Conservation (phyloP, 1,140 invertebrate species). For the Hermetia illucens region DNA sequence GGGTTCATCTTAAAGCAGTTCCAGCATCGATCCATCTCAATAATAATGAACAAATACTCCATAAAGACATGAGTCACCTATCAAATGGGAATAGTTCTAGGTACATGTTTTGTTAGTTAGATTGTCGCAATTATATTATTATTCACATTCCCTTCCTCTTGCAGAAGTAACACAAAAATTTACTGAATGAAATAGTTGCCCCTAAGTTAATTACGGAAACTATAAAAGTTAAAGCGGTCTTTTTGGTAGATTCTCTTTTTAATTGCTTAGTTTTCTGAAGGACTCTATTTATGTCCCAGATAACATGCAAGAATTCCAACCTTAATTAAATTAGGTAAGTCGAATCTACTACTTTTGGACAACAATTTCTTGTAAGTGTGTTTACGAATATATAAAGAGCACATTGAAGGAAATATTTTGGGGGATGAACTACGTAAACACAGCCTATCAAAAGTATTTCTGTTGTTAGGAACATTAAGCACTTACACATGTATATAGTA, state of each 20-base stretch:
- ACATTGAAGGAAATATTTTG: neutral
- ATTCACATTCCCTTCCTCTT: neutral
- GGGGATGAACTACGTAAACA: no score
- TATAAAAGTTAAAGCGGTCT: neutral
- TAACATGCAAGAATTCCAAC: neutral
- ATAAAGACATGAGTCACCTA: no score
- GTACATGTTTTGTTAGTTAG: no score
- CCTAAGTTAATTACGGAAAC: neutral
- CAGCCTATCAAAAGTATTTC: no score
- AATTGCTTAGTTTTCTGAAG: neutral
- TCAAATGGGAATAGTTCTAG: no score
- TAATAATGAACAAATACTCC: no score
- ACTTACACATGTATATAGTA: no score
- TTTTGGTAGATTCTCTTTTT: neutral
- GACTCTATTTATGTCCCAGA: neutral
- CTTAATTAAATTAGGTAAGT: neutral
- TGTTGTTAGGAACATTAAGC: no score
- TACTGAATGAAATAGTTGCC: neutral
- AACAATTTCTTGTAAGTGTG: no score
- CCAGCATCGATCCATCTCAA: no score
- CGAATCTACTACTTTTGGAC: neutral
- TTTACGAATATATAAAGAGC: constrained; percentile 1
- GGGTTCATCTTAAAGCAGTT: no score
- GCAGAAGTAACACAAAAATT: neutral
- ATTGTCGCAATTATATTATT: neutral